Evolutionary conservation across 2,888 invertebrate species (phyloP).

Genomic region (Poecilobothrus nobilitatus): DNA sequence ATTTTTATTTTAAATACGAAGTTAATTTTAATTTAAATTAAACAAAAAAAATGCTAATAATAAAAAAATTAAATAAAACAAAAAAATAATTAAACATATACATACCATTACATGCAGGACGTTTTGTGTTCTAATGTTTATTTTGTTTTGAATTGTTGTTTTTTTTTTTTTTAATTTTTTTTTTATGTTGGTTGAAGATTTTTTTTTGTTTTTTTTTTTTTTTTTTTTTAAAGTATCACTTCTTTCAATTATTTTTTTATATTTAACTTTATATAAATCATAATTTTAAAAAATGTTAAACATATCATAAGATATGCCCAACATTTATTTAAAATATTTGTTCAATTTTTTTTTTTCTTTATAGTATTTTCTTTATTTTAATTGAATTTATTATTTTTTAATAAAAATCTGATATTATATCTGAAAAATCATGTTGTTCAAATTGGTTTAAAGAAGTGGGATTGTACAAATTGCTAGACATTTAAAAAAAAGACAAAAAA

Average conservation of each 20-base stretch:
- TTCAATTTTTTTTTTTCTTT: background rate
- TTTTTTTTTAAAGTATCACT: background rate
- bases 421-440: background rate
- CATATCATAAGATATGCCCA: background rate
- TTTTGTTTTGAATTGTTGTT: background rate
- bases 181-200: background rate
- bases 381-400: background rate
- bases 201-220: background rate
- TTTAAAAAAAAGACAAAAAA: background rate
- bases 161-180: background rate
- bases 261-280: background rate
- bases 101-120: slow-evolving; percentile 6
- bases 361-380: background rate
- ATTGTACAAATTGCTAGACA: background rate
- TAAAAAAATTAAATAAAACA: background rate
- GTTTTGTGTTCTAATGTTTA: background rate
- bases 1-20: too few species aligned
- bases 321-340: background rate
- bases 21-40: background rate
- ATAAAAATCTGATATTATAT: background rate
- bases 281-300: background rate
- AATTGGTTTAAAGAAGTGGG: background rate
- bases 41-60: background rate
- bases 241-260: background rate
- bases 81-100: background rate